Evolutionary conservation across 2,113 vertebrate genomes (phyloP), one percentile per base, ranked within the genome.

Genomic region (Collichthys lucidus): DNA sequence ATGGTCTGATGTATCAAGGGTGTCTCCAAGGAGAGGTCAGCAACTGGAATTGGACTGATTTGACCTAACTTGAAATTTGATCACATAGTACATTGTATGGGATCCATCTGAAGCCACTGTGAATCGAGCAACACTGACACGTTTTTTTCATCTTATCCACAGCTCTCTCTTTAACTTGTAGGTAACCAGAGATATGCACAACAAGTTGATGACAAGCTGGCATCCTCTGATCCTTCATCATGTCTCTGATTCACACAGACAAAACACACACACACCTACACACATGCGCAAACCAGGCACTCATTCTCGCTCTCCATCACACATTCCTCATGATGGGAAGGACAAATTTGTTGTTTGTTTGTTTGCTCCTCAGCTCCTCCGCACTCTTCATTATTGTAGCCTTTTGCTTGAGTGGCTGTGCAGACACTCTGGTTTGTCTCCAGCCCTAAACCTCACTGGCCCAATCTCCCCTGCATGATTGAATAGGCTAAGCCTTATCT

Each of bases 401-500:
- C 74, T 78, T 85, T 90, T 85, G 79, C 79, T 86, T 2, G 69
- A 92, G 89, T 82, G 85, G 85, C 76, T 85, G 66, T 68, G 74
- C 77, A 71, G 84, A 74, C 79, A 56, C 77, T 86, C 73, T 87
- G 91, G 82, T 89, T 92, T 74, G 83, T 87, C 86, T 90, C 75
- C 84, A 77, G 77, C 74, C 78, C 74, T 88, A 87, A 92, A 93
- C 88, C 89, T 91, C 83, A 70, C 88, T 57, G 82, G 88, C 70
- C 88, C 92, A 92, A 90, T 93, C 91, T 91, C 81, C 84, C 74
- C 83, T 78, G 85, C 85, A 83, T 92, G 92, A 95, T 94, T 95
- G 92, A 94, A 91, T 85, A 86, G 89, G 85, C 89, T 92, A 83
- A 92, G 92, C 69, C 91, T 15, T 91, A 94, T 95, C 81, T 80